A percentile compares a stretch with the other conserved stretches of the same genome.
phyloP scores from a whole-genome alignment of 1,140 invertebrate genomes.

The Mesaphorura yosii region DNA sequence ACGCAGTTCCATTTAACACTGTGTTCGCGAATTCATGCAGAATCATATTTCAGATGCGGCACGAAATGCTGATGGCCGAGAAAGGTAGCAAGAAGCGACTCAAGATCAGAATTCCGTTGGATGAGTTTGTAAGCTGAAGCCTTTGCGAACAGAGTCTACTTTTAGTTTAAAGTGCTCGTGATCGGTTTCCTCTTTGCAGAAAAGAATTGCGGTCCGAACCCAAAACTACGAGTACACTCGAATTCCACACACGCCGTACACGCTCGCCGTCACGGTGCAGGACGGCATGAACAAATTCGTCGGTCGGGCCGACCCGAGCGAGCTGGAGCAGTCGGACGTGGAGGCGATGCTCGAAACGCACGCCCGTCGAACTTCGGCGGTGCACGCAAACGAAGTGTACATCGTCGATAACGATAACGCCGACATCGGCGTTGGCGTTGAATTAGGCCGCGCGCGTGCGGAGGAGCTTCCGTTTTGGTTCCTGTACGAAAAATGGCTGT shows the following conservation, averaged over 20 bases:
- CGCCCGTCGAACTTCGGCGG: conserved; percentile 14
- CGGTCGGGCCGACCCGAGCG: conserved; percentile 73
- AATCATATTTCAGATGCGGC: no score
- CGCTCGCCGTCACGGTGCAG: conserved; percentile 72
- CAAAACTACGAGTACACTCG: conserved; percentile 78
- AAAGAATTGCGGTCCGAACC: conserved; percentile 61
- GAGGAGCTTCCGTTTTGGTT: conserved; percentile 56
- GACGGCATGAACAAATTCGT: conserved; percentile 73
- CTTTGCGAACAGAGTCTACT: background rate
- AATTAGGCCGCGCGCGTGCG: no score
- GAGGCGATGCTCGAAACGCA: no score
- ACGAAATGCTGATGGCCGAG: no score
- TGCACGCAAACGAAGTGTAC: conserved; percentile 2
- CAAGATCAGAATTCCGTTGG: conserved; percentile 75
- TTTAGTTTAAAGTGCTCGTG: background rate
- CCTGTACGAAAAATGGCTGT: conserved; percentile 85
- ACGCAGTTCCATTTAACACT: no score
- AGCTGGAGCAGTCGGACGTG: no score
- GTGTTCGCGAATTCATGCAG: no score
- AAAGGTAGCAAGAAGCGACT: no score
- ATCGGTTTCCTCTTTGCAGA: conserved; percentile 45
- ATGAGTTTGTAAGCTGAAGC: conserved; percentile 70
- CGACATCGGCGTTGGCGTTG: no score
- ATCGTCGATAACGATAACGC: no score
- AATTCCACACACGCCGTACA: conserved; percentile 80